Evolutionary conservation across 2,888 invertebrate species (phyloP), one percentile per base, ranked within the genome.

Genomic region (Neocrepidodera transversa): DNA sequence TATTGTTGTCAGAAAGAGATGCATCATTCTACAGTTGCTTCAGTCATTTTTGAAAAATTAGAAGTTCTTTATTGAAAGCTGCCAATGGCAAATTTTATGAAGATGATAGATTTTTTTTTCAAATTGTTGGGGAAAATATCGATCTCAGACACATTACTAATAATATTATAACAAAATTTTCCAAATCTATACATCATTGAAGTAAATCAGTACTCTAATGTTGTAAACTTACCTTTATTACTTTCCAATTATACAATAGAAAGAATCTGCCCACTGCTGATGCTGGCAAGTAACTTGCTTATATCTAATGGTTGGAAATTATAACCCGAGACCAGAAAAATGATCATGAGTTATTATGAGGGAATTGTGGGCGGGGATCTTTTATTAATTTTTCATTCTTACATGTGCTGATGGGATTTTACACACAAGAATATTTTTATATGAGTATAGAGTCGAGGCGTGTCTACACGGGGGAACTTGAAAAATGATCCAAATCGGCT

Each of bases 321-420:
- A 51, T 51, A 51, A 28, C 40, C 40, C 13, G 18, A 42, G 40
- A 51, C 40, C 10, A 26, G 30, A 52, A 51, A 52, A 52, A 54
- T 26, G 38, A 47, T 45, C 43, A n/a, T 54, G 54, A 54, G 45
- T 54, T 54, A 45, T 54, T 45, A 54, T 35, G 23, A 36, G 42
- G 35, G 45, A 32, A 30, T 26, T 43, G 53, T 53, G 43, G 63
- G 60, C 63, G 63, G 58, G 63, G 60, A 26, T 14, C 20, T 63
- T 58, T 63, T 54, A 63, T 63, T 51, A 63, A 60, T 63, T 63
- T 63, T 63, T 63, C 63, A 58, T 60, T 52, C 35, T 23, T 47
- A 35, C 38, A 26, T 51, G 50, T 57, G 53, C 36, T 58, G 60
- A 54, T 51, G 51, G 45, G 45, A 38, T 59, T 55, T 50, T 48